Evolutionary conservation across 1,140 invertebrate species (phyloP).

Genomic region (Neomicropteryx cornuta): DNA sequence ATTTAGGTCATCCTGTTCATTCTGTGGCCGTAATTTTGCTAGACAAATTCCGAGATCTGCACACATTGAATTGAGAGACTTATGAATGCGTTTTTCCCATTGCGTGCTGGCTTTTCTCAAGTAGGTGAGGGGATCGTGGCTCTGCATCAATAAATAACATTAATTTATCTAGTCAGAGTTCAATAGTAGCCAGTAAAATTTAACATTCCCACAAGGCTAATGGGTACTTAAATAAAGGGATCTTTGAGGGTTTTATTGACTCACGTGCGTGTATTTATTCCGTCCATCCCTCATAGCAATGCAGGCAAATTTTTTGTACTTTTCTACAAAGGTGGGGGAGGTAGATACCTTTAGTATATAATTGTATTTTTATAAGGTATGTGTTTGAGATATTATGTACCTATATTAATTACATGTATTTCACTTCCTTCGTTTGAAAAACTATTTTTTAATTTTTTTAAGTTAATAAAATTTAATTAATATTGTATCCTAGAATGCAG

Average conservation of each 20-base stretch:
- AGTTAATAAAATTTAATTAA: too few species aligned
- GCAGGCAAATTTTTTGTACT: conserved; percentile 11
- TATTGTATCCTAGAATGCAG: too few species aligned
- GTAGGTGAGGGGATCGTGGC: conserved; percentile 47
- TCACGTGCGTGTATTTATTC: neutral
- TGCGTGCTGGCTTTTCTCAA: conserved; percentile 73
- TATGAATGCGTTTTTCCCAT: conserved; percentile 90
- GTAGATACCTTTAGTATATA: too few species aligned
- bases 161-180: neutral
- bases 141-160: conserved; percentile 20
- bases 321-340: too few species aligned
- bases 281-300: neutral
- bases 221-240: neutral
- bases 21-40: conserved; percentile 59
- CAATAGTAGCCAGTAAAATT: neutral
- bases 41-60: conserved; percentile 74
- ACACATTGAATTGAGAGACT: conserved; percentile 91
- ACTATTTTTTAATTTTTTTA: too few species aligned
- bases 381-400: too few species aligned
- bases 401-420: too few species aligned
- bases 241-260: neutral
- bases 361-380: too few species aligned
- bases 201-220: neutral
- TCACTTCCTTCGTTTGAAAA: too few species aligned
- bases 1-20: conserved; percentile 71